Evolutionary conservation across 2,113 vertebrate genomes (phyloP).

Genomic region (Centropus unirufus): DNA sequence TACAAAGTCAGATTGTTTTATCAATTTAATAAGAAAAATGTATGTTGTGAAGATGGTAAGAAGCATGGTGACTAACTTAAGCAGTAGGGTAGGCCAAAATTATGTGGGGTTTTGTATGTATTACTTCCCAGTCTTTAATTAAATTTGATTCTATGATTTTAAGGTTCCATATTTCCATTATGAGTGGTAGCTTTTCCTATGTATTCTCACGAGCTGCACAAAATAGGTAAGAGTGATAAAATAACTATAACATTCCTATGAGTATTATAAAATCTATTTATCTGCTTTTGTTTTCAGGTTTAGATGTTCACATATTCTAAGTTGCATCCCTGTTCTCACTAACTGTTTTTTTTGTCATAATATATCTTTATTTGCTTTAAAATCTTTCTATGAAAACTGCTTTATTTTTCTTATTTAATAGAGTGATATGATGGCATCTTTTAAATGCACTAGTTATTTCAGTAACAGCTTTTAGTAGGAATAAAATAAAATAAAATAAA

Average conservation of each 20-base stretch:
- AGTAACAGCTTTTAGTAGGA: neutral
- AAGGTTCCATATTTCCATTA: neutral
- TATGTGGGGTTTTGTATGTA: fast-evolving
- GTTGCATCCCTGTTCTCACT: neutral
- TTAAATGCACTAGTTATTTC: neutral
- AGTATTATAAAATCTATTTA: neutral
- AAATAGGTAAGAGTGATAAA: neutral
- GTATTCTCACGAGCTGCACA: neutral
- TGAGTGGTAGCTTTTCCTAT: neutral
- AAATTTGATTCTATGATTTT: neutral
- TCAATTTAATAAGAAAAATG: neutral
- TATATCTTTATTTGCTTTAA: neutral
- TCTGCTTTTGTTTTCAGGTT: neutral
- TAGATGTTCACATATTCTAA: neutral
- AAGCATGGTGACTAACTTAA: neutral
- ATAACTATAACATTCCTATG: neutral
- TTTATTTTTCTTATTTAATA: neutral
- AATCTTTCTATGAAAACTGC: neutral
- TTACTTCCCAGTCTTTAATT: neutral
- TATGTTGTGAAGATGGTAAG: neutral
- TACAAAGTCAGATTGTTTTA: neutral
- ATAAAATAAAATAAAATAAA: neutral
- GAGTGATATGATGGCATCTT: neutral
- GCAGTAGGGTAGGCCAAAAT: neutral
- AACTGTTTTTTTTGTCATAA: neutral